Conservation (phyloP, 2,888 invertebrate species). For the Marasmarcha lunaedactyla region DNA sequence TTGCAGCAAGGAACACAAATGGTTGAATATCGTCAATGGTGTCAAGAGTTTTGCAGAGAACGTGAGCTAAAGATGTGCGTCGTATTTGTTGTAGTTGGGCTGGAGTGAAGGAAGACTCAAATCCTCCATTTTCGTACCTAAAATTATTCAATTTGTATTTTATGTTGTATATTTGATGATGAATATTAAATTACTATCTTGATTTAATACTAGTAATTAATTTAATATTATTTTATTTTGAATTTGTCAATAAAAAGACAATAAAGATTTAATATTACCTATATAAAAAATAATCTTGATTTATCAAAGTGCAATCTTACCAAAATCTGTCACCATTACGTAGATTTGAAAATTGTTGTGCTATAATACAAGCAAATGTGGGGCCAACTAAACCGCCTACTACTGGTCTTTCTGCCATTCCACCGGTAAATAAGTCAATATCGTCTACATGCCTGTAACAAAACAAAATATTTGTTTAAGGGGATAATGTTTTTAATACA, state of each 20-base stretch:
- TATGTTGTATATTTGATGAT: no score
- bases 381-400: slow-evolving; percentile 86
- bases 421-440: slow-evolving; percentile 87
- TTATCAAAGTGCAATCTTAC: no score
- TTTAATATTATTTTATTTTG: no score
- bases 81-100: slow-evolving; percentile 81
- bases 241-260: no score
- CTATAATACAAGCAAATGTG: slow-evolving; percentile 89
- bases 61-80: slow-evolving; percentile 77
- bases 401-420: slow-evolving; percentile 84
- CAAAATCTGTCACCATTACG: slow-evolving; percentile 85
- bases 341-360: slow-evolving; percentile 84
- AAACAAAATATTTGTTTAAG: neutral
- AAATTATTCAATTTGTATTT: slow-evolving; percentile 11
- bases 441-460: slow-evolving; percentile 78
- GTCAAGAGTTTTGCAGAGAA: slow-evolving; percentile 76
- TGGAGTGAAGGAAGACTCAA: slow-evolving; percentile 80
- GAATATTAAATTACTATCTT: no score
- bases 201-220: no score
- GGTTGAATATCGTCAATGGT: slow-evolving; percentile 77
- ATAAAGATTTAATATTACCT: no score
- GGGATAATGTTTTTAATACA: neutral
- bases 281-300: no score
- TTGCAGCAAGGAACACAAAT: slow-evolving; percentile 75
- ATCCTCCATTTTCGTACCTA: slow-evolving; percentile 82